Evolutionary conservation across 2,113 vertebrate species (phyloP).

Genomic region (Phoenicopterus ruber): DNA sequence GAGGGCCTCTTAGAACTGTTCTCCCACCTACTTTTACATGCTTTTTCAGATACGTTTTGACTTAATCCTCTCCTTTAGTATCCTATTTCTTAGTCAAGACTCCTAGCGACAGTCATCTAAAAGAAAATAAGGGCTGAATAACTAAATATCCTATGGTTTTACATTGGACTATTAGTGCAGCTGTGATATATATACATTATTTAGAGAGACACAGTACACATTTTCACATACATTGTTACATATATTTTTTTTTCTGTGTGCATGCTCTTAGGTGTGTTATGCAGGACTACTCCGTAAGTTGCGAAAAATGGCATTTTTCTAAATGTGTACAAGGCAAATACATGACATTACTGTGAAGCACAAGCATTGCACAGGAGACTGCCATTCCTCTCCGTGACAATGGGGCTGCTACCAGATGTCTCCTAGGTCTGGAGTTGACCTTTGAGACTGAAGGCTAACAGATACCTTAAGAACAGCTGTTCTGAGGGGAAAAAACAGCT

Average conservation of each 20-base stretch:
- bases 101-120: neutral
- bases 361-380: neutral
- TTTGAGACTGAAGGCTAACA: neutral
- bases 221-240: neutral
- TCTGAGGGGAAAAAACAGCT: neutral
- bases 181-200: neutral
- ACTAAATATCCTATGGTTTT: neutral
- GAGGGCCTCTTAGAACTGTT: neutral
- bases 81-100: neutral
- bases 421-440: neutral
- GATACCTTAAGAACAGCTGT: neutral
- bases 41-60: neutral
- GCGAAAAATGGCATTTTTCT: neutral
- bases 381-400: neutral
- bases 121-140: neutral
- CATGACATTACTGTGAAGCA: neutral
- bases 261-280: neutral
- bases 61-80: neutral
- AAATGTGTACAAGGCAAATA: neutral
- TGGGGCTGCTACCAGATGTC: neutral
- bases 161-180: neutral
- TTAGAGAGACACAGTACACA: neutral
- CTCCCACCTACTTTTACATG: neutral
- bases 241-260: neutral
- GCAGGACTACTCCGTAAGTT: neutral